phyloP scores from a whole-genome alignment of 2,797 vertebrate species.

The Gambusia yucatana region DNA sequence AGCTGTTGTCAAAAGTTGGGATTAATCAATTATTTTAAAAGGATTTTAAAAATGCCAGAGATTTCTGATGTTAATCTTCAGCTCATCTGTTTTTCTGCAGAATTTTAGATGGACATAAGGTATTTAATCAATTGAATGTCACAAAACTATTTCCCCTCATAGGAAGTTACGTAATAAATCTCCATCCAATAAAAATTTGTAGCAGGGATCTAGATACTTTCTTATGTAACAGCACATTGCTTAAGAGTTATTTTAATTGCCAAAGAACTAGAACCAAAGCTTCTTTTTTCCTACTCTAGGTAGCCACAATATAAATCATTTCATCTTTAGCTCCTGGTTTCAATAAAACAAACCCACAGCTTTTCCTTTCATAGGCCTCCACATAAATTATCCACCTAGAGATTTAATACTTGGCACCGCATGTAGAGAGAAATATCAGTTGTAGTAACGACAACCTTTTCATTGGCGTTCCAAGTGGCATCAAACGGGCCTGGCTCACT shows the following conservation, averaged over 20 bases:
- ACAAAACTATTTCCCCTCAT: neutral
- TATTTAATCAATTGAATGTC: neutral
- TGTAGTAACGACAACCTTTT: conserved; percentile 64
- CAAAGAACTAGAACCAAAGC: conserved; percentile 13
- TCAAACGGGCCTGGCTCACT: conserved; percentile 74
- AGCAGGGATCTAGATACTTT: neutral
- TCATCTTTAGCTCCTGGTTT: conserved; percentile 53
- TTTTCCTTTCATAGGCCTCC: conserved; percentile 60
- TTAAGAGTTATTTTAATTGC: neutral
- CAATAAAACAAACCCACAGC: conserved; percentile 64
- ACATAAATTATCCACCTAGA: conserved; percentile 72
- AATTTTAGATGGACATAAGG: neutral
- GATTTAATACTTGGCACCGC: conserved; percentile 71
- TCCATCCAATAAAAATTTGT: neutral
- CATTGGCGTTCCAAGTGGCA: conserved; percentile 73
- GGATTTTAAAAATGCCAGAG: neutral
- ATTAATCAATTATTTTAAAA: neutral
- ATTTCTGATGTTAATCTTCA: neutral
- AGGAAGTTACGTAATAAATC: neutral
- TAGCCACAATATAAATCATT: conserved; percentile 38
- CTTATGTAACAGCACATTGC: conserved; percentile 1
- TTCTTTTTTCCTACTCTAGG: conserved; percentile 14
- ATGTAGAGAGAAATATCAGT: conserved; percentile 68
- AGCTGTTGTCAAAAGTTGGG: neutral
- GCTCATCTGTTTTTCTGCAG: neutral